Conservation (phyloP, 2,113 vertebrate species). For the Brevimyrus niger region DNA sequence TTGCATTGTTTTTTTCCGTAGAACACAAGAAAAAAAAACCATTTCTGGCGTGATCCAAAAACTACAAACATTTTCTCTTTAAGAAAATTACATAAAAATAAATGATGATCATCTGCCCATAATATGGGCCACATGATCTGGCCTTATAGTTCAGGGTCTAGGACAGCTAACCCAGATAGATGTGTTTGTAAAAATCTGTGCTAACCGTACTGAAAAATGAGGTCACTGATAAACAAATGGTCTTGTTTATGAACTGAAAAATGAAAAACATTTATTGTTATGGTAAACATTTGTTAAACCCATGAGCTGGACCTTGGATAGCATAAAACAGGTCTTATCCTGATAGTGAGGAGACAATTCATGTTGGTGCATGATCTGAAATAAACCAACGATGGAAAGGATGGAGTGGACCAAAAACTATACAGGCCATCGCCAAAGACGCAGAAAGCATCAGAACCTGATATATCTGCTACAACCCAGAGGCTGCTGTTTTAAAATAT, state of each 20-base stretch:
- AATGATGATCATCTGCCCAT: neutral
- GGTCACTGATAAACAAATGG: neutral
- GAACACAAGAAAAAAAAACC: neutral
- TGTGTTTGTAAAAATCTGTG: neutral
- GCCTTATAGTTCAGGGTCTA: neutral
- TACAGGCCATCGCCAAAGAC: neutral
- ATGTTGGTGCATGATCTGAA: neutral
- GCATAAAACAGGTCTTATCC: neutral
- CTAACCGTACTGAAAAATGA: neutral
- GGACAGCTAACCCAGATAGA: neutral
- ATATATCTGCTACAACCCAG: neutral
- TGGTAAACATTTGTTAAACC: neutral
- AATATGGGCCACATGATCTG: neutral
- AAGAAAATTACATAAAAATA: neutral
- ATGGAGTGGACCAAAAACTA: neutral
- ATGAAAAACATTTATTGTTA: neutral
- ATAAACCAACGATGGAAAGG: neutral
- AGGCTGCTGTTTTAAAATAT: neutral
- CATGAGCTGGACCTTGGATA: neutral
- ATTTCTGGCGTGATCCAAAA: neutral
- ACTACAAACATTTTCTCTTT: neutral
- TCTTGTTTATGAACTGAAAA: neutral
- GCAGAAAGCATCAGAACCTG: neutral
- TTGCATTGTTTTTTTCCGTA: neutral
- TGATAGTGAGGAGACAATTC: neutral